phyloP scores from a whole-genome alignment of 2,888 invertebrate genomes.

The Cylloceria caligata region DNA sequence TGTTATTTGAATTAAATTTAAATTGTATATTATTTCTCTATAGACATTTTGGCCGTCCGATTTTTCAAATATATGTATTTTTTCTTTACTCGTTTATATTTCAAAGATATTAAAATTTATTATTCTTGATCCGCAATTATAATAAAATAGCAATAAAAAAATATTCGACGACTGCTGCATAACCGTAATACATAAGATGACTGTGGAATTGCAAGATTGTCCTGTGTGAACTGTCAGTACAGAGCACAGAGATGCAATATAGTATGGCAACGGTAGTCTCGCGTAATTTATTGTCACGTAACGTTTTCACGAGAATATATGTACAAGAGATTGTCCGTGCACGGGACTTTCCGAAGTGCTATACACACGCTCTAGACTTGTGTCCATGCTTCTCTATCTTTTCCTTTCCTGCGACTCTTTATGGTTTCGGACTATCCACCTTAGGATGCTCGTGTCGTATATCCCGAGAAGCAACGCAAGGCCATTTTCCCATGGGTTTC shows the following conservation, averaged over 20 bases:
- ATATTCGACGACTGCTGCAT: not conserved
- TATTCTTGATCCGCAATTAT: too few species aligned
- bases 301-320: constrained; percentile 43
- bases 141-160: too few species aligned
- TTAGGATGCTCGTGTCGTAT: constrained; percentile 23
- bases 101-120: too few species aligned
- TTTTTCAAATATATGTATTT: too few species aligned
- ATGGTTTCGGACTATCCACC: constrained; percentile 54
- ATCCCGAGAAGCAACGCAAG: constrained; percentile 23
- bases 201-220: constrained; percentile 26
- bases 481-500: constrained; percentile 61
- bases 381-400: constrained; percentile 23
- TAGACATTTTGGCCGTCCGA: too few species aligned
- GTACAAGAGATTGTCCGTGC: constrained; percentile 40
- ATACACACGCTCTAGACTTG: constrained; percentile 18
- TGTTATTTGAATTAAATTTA: too few species aligned
- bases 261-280: constrained; percentile 13
- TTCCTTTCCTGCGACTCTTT: constrained; percentile 50
- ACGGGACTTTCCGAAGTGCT: constrained; percentile 26
- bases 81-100: too few species aligned
- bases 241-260: constrained; percentile 18
- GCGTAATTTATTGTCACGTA: constrained; percentile 62
- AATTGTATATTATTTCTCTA: too few species aligned
- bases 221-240: constrained; percentile 4
- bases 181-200: not conserved